These are phyloP conservation scores for Venturia canescens DNA, from an alignment of 1,140 invertebrate species.

Conservation along the genomic window DNA sequence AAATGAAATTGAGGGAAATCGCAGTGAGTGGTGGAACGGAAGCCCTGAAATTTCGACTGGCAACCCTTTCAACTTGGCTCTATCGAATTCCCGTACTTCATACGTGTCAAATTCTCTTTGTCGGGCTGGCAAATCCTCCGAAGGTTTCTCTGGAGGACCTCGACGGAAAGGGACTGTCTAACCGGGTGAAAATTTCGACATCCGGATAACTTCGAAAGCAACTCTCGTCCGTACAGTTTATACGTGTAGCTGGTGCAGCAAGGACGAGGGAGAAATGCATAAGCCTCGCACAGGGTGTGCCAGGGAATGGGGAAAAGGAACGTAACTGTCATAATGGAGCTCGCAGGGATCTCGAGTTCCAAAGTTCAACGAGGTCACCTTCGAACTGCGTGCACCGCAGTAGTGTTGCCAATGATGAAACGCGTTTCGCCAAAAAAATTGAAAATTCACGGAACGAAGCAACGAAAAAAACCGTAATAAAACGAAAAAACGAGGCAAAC, in stretches of 20 bases:
- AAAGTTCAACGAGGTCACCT: no score
- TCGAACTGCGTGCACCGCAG: no score
- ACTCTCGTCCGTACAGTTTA: neutral
- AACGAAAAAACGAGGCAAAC: no score
- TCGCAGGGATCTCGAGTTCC: no score
- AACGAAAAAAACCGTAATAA: no score
- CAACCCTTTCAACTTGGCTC: slow-evolving; percentile 6
- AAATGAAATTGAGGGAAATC: neutral
- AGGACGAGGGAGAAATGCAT: neutral
- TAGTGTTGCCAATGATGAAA: no score
- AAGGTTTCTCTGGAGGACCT: neutral
- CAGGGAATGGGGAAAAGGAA: no score
- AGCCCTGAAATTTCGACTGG: neutral
- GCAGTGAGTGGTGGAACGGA: neutral
- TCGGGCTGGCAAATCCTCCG: neutral
- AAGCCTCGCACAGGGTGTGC: no score
- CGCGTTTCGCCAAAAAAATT: no score
- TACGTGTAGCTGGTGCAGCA: neutral
- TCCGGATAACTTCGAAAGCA: neutral
- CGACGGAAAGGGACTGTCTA: neutral
- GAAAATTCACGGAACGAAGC: no score
- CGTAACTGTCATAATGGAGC: no score
- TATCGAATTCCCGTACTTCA: neutral
- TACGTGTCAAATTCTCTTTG: slow-evolving; percentile 1
- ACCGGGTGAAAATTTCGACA: neutral